Evolutionary conservation across 2,113 vertebrate species (phyloP).

Genomic region (Heliornis fulica): DNA sequence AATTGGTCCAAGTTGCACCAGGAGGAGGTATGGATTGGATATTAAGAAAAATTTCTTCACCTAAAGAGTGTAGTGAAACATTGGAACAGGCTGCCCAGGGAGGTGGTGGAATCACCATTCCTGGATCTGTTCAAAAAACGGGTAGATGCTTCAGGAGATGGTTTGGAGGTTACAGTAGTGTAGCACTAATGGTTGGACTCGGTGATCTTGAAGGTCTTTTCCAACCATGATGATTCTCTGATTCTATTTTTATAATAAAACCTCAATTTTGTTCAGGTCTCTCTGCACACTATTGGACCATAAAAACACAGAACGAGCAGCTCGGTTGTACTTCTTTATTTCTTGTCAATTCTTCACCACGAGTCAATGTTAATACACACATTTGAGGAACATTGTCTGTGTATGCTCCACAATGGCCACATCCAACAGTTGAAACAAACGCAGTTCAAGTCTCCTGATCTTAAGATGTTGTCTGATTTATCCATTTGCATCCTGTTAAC

Average conservation of each 20-base stretch:
- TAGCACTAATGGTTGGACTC: too few species aligned
- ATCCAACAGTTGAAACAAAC: background rate
- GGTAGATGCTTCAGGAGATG: too few species aligned
- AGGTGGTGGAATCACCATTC: too few species aligned
- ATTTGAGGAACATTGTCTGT: background rate
- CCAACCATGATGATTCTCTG: too few species aligned
- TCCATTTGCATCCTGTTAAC: background rate
- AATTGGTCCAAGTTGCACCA: too few species aligned
- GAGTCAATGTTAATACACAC: accelerated
- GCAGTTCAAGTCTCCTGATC: background rate
- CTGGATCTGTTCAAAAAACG: too few species aligned
- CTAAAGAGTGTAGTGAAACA: too few species aligned
- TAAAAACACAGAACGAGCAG: background rate
- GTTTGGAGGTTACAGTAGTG: too few species aligned
- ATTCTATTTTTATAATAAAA: background rate
- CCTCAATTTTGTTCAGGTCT: background rate
- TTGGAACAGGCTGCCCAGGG: too few species aligned
- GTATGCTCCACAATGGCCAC: background rate
- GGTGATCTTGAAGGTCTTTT: too few species aligned
- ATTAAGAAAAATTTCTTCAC: too few species aligned
- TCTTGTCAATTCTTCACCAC: background rate
- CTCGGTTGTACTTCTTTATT: background rate
- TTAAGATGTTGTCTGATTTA: background rate
- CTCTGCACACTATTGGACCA: background rate
- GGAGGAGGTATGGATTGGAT: too few species aligned